Base-by-base conservation (phyloP, 2,888 invertebrate genomes). In the Nudaria mundana region DNA sequence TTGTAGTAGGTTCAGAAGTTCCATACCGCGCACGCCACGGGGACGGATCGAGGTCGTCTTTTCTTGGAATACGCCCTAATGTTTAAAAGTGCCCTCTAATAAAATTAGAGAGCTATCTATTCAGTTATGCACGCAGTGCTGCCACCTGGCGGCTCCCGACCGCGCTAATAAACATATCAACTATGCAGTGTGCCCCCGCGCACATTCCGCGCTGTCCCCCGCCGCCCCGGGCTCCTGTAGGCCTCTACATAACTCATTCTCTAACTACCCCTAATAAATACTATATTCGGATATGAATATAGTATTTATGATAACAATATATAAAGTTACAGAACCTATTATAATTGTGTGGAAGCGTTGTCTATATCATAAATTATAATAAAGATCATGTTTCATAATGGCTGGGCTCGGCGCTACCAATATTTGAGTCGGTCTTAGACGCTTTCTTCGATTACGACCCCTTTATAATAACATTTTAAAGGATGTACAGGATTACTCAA, bases 51-150 rank as follows among this genome's bases (percentile, higher is more conserved):
- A 43, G 39, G 28, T 26, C 45, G 40, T 16, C 14, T 28, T 10
- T 67, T 70, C 69, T 53, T 35, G 31, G 66, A 63, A 66, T 46
- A 50, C 47, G 44, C 55, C 56, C 63, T 62, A 24, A 63, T 48
- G 44, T 55, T 48, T 49, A 56, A 44, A 48, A 56, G 52, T 49
- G 51, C 47, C 41, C 48, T 52, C 52, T 61, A 61, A 70, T 71
- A 70, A 74, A 67, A 79, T 81, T 75, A 76, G 68, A 67, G 66
- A 66, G 65, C 61, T 75, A 79, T 78, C 75, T 79, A 79, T 81
- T 74, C 72, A 72, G 79, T 76, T 73, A 75, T 75, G 64, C 70
- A 67, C 66, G 67, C 66, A 63, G 69, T 61, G 66, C 51, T 47
- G 44, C 45, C 76, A 73, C 63, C 77, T 76, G 78, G 71, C 63